These are phyloP conservation scores for Lanius ludovicianus DNA, from an alignment of 2,113 vertebrate species.

Conservation along the genomic window DNA sequence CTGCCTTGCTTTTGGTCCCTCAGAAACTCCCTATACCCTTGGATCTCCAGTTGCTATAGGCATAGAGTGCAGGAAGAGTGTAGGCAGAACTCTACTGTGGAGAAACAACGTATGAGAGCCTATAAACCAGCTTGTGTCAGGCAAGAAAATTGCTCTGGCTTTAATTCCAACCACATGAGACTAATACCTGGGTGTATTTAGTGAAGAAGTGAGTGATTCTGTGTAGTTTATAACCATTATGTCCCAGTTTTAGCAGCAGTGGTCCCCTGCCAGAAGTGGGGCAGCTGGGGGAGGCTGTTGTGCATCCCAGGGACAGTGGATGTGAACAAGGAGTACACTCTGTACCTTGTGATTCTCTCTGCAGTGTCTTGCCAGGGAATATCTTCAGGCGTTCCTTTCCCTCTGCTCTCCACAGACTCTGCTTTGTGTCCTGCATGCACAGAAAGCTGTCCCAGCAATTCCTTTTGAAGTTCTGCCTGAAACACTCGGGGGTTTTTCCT, in stretches of 20 bases:
- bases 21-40: neutral
- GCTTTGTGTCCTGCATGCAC: neutral
- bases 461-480: slow-evolving; percentile 19
- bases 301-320: neutral
- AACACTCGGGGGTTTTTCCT: neutral
- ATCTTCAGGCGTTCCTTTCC: neutral
- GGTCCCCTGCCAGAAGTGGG: neutral
- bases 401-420: neutral
- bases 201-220: neutral
- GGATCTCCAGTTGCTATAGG: neutral
- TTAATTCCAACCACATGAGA: neutral
- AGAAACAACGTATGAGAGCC: neutral
- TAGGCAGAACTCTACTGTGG: neutral
- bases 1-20: neutral
- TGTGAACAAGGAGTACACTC: neutral
- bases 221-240: neutral
- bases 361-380: neutral
- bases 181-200: neutral
- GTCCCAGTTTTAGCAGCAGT: neutral
- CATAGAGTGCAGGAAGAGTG: neutral
- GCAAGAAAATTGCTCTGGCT: neutral
- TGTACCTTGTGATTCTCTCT: slow-evolving; percentile 15
- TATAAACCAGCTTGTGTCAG: neutral
- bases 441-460: neutral
- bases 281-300: slow-evolving; percentile 3